Percentiles rank a stretch among this genome's conserved stretches.
Evolutionary conservation across 2,888 invertebrate species (phyloP).

Genomic region (Mechanitis messenoides): DNA sequence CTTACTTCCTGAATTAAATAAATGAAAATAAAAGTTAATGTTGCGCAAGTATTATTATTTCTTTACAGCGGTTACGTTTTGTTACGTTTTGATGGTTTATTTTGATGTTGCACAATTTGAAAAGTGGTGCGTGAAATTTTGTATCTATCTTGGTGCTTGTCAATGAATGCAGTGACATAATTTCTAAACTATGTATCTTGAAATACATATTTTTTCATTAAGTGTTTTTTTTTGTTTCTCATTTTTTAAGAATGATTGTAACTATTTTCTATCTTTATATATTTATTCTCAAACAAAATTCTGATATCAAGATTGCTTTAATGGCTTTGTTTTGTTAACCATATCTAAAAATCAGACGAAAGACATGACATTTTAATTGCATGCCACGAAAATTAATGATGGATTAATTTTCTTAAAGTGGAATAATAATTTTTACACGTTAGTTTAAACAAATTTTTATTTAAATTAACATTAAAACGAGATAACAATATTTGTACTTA

Average conservation of each 20-base stretch:
- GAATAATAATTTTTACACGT: too few relatives aligned
- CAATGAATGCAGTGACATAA: constrained; percentile 17
- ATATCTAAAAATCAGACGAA: too few relatives aligned
- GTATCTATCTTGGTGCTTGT: background rate
- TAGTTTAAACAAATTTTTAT: too few relatives aligned
- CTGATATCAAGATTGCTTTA: too few relatives aligned
- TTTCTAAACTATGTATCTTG: constrained; percentile 10
- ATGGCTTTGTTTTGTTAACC: too few relatives aligned
- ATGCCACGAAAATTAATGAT: too few relatives aligned
- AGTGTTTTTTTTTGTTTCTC: constrained; percentile 3
- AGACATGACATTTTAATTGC: too few relatives aligned
- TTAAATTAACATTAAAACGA: background rate
- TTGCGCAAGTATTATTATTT: constrained; percentile 4
- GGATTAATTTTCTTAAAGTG: too few relatives aligned
- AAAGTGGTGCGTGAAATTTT: constrained; percentile 23
- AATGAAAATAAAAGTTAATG: constrained; percentile 4
- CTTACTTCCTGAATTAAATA: constrained; percentile 5
- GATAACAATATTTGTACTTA: background rate
- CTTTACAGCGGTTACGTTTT: background rate
- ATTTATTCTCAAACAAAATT: too few relatives aligned
- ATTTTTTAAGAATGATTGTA: background rate
- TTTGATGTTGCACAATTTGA: constrained; percentile 27
- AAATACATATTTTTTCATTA: background rate
- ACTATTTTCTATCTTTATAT: background rate
- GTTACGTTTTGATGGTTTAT: constrained; percentile 28